A percentile compares a stretch with the other conserved stretches of the same genome.
Conservation (phyloP, 92 coral and sea anemone species). For the Plumapathes pennacea region DNA sequence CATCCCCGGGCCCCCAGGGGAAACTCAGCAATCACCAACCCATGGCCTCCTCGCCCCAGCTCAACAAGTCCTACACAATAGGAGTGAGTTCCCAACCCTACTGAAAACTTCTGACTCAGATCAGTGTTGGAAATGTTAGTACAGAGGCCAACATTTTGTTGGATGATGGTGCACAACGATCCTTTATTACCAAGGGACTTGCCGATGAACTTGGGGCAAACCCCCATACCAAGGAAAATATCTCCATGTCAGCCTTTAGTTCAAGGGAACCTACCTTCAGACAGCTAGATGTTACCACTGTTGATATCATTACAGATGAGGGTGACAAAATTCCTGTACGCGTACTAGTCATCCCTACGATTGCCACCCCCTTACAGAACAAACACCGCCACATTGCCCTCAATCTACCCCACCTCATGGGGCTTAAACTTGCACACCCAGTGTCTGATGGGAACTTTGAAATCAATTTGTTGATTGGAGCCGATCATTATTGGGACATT, state of each 20-base stretch:
- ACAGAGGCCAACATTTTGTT: slow-evolving; percentile 38
- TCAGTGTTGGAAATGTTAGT: background rate
- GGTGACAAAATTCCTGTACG: slow-evolving; percentile 41
- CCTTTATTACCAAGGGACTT: slow-evolving; percentile 44
- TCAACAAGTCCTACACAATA: slow-evolving; percentile 4
- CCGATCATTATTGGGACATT: slow-evolving; percentile 45
- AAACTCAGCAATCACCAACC: no score
- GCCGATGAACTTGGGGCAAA: slow-evolving; percentile 31
- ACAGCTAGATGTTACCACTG: slow-evolving; percentile 12
- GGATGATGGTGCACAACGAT: slow-evolving; percentile 58
- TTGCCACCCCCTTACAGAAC: slow-evolving; percentile 32
- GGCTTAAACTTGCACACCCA: slow-evolving; percentile 46
- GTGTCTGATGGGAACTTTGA: slow-evolving; percentile 32
- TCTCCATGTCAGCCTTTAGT: slow-evolving; percentile 39
- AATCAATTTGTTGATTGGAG: slow-evolving; percentile 35
- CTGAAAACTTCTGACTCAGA: slow-evolving; percentile 43
- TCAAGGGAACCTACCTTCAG: slow-evolving; percentile 12
- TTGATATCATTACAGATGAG: slow-evolving; percentile 17
- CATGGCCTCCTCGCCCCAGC: slow-evolving; percentile 8
- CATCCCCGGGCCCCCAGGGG: no score
- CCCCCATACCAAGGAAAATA: slow-evolving; percentile 12
- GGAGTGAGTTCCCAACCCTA: no score
- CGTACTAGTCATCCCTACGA: slow-evolving; percentile 34
- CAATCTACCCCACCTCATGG: slow-evolving; percentile 31
- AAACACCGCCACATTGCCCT: slow-evolving; percentile 12